Base-by-base conservation (phyloP, 37 sponge, comb jelly and placozoan genomes). In the Diacarnus erythraeanus region DNA sequence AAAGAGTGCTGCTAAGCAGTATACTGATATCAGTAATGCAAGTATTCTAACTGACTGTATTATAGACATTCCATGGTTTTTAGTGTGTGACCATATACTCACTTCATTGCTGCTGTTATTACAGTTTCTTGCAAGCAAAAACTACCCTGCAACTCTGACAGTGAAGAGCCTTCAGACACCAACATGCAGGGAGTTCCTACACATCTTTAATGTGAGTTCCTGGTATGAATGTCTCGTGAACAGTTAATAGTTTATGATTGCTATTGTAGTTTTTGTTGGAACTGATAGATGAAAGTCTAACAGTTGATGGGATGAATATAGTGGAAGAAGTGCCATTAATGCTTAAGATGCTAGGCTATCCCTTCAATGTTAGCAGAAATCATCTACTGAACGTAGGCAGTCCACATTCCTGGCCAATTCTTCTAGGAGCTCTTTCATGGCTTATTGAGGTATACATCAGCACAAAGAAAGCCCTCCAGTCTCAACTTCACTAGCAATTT, bases 381-480 rank as follows among this genome's bases (percentile, higher is more conserved):
- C 81, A 82, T 60, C 44, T 92, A 65, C 74, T 83, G 56, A 79
- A 85, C 36, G 89, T 92, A 2, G 93, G 89, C 63, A 92, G 85
- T 30, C 92, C 92, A 38, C 93, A 92, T 51, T 76, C 93, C 42
- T 92, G 89, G 89, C 93, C 93, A 34, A 83, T 92, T 25, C 71
- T 92, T 12, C 57, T 92, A 12, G 89, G 89, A 77, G 85, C 80
- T 1, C 64, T 92, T 21, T 51, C 56, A 20, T 92, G 88, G 89
- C 89, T 92, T 4, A 58, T 77, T 36, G 89, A 92, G 18, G 89
- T 92, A 47, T n/a, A n/a, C n/a, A n/a, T n/a, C n/a, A n/a, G n/a
- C n/a, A n/a, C n/a, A n/a, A n/a, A n/a, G n/a, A n/a, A n/a, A n/a
- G n/a, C n/a, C n/a, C n/a, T n/a, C n/a, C n/a, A n/a, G n/a, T n/a